Evolutionary conservation across 2,888 invertebrate species (phyloP), one percentile per base, ranked within the genome.

Genomic region (Tenthredo amoena): DNA sequence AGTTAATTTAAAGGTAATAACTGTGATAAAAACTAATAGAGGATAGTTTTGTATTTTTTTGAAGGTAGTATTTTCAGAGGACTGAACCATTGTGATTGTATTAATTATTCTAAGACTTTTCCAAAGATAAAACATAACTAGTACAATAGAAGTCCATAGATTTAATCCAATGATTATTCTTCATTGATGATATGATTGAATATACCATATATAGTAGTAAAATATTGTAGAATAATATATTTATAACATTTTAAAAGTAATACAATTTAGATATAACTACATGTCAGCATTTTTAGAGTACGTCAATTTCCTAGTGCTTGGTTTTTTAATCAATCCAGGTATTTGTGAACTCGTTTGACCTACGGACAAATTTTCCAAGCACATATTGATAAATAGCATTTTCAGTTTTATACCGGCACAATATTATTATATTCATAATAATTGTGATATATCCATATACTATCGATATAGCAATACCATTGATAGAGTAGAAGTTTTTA

Each of bases 1-100:
- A 50, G 50, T 77, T 77, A 77, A 77, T 50, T 50, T 15, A 55
- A 77, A 77, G 43, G 40, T 77, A 34, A 55, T 77, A 77, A 50
- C 77, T 77, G 77, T 77, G 77, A 77, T 77, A 77, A 77, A 50
- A 77, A 55, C 26, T 77, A n/a, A 55, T 55, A 77, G 31, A 34
- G 5, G 6, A 77, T 50, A 77, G 55, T 77, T 77, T 77, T 77
- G n/a, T 77, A 77, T 34, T 74, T 18, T 77, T 55, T 55, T 31
- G 18, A 55, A 77, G 10, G 55, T 77, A 18, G 55, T 77, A 77
- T 55, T 77, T 77, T 55, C 55, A 34, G n/a, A 34, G 77, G 31
- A 77, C 55, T 77, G 55, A 77, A 55, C 31, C 31, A 77, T 77
- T 77, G 77, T 77, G 55, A 55, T 77, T 77, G 21, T 74, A 31